Evolutionary conservation across 2,888 invertebrate species (phyloP).

Genomic region (Tiphia femorata): DNA sequence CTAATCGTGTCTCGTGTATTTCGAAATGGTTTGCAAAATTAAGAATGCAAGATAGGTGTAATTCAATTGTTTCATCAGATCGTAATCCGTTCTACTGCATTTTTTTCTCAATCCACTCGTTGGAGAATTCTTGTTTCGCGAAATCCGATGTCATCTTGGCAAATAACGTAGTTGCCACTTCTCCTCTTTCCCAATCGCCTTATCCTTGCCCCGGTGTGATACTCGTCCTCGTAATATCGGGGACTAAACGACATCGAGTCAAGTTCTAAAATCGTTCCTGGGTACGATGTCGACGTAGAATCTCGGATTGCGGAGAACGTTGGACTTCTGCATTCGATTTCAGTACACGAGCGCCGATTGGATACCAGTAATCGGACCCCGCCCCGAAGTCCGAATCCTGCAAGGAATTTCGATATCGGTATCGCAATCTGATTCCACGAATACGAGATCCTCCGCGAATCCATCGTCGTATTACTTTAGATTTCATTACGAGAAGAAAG

Average conservation of each 20-base stretch:
- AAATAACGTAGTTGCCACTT: too few relatives aligned
- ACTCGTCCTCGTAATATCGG: not conserved
- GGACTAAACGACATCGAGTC: not conserved
- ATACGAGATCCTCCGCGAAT: not conserved
- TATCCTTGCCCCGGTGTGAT: too few relatives aligned
- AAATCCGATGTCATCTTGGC: too few relatives aligned
- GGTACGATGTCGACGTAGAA: not conserved
- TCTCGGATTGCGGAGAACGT: conserved; percentile 3
- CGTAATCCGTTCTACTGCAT: too few relatives aligned
- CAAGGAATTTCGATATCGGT: conserved; percentile 8
- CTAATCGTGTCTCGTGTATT: too few relatives aligned
- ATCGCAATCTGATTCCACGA: not conserved
- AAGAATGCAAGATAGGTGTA: too few relatives aligned
- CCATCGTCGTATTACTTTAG: conserved; percentile 5
- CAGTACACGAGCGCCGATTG: not conserved
- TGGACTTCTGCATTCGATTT: conserved; percentile 3
- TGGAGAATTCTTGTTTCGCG: not conserved
- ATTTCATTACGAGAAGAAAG: conserved; percentile 7
- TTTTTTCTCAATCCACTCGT: too few relatives aligned
- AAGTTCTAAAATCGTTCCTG: not conserved
- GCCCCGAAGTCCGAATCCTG: not conserved
- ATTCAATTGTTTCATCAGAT: too few relatives aligned
- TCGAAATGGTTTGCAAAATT: too few relatives aligned
- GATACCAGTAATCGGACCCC: conserved; percentile 5
- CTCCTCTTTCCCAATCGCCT: too few relatives aligned